Percentiles rank a stretch among this genome's conserved stretches.
These are phyloP conservation scores for Perdita meconis DNA, from an alignment of 2,888 invertebrate species.

Conservation along the genomic window DNA sequence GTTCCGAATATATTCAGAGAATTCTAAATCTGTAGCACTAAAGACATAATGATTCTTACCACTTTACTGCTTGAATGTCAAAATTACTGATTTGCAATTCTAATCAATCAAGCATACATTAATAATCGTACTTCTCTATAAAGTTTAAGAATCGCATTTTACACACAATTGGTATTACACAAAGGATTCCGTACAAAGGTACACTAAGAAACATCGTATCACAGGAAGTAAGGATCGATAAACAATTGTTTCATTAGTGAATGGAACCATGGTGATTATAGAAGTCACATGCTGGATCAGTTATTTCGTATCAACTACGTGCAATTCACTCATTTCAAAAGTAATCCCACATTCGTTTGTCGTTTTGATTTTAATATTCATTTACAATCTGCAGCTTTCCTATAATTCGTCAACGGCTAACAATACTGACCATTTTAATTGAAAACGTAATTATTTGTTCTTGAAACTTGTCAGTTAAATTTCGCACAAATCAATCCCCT, in stretches of 20 bases:
- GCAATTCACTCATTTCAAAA: neutral
- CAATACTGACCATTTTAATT: neutral
- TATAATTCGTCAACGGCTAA: neutral
- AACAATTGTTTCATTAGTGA: slow-evolving; percentile 34
- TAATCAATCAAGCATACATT: no score
- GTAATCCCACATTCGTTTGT: neutral
- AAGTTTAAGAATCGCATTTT: no score
- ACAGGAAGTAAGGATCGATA: slow-evolving; percentile 50
- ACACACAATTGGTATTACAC: no score
- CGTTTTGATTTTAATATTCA: neutral
- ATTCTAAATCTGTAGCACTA: no score
- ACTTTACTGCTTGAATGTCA: no score
- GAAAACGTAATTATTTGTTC: slow-evolving; percentile 9
- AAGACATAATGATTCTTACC: no score
- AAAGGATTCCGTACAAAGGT: neutral
- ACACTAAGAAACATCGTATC: slow-evolving; percentile 24
- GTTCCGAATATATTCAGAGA: no score
- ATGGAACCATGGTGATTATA: slow-evolving; percentile 34
- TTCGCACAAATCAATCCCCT: neutral
- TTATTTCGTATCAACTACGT: neutral
- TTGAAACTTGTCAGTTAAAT: slow-evolving; percentile 3
- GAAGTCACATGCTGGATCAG: slow-evolving; percentile 30
- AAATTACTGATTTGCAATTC: no score
- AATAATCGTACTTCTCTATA: no score
- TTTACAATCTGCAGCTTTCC: neutral